Base-by-base conservation (phyloP, 2,797 vertebrate species). In the Protonibea diacanthus region DNA sequence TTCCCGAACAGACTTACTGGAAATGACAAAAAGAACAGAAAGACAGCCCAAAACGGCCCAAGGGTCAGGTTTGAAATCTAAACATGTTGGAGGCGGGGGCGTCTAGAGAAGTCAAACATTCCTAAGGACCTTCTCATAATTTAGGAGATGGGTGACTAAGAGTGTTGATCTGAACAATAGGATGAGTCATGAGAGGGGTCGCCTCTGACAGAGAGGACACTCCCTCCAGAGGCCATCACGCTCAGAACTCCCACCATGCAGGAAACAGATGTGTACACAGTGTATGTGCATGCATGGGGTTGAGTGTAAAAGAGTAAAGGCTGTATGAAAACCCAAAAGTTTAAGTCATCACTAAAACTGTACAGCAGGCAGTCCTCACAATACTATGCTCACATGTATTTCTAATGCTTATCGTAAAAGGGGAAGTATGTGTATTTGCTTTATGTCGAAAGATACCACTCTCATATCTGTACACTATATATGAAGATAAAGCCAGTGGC, bases 251-350 rank as follows among this genome's bases (percentile, higher is more conserved):
- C 66, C 64, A 25, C 58, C 69, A 78, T 72, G 68, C 87, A 90
- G 90, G 93, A 94, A 92, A 90, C 91, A 93, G 91, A 94, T 94
- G 90, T 88, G 81, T 51, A n/a, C 25, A 48, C 42, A 71, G 51
- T 25, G 17, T 38, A 62, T 73, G 48, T 66, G 70, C 1, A 47
- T 38, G 33, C 23, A 66, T 12, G 23, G 12, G 23, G 15, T 53
- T 71, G 49, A 17, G 13, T 51, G 38, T 10, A 20, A 9, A 38
- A 9, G 8, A 27, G 15, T 20, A 57, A 72, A 74, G 56, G 53
- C n/a, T 66, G 25, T 53, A 20, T 18, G 12, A 64, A 44, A 81
- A 78, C 72, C 21, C 3, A 48, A 58, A 47, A 29, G 2, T 61
- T 7, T 7, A 21, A 4, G 25, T 72, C 20, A 25, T 70, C 20